phyloP scores from a whole-genome alignment of 1,140 invertebrate species.

The Macrotrachela quadricornifera region DNA sequence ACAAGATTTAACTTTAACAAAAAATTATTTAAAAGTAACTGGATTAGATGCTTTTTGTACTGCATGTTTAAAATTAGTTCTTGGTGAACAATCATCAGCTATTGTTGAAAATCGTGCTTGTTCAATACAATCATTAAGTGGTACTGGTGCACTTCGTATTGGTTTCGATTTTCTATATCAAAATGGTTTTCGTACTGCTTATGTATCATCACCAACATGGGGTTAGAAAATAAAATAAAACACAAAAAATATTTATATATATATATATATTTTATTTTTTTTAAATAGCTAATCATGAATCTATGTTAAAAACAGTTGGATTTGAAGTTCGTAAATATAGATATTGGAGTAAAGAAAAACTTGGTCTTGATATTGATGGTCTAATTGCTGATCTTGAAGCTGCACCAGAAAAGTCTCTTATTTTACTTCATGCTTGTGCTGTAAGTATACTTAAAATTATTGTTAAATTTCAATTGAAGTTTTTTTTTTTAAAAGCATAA shows the following conservation, averaged over 20 bases:
- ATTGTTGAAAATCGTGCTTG: slow-evolving; percentile 58
- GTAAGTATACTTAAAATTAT: too few relatives aligned
- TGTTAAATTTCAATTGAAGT: too few relatives aligned
- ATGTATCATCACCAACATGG: slow-evolving; percentile 84
- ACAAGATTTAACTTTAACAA: slow-evolving; percentile 57
- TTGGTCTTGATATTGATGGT: slow-evolving; percentile 58
- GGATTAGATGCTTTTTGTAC: slow-evolving; percentile 59
- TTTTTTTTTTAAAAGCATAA: background rate
- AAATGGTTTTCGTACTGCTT: slow-evolving; percentile 50
- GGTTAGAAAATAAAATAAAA: slow-evolving; percentile 34
- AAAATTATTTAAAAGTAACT: slow-evolving; percentile 84
- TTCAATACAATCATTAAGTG: slow-evolving; percentile 71
- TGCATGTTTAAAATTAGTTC: slow-evolving; percentile 54
- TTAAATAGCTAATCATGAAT: slow-evolving; percentile 52
- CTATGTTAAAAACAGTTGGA: slow-evolving; percentile 64
- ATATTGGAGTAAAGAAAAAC: slow-evolving; percentile 65
- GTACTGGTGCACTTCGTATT: slow-evolving; percentile 68
- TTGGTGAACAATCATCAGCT: slow-evolving; percentile 53
- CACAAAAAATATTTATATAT: slow-evolving; percentile 4
- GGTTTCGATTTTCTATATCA: slow-evolving; percentile 66
- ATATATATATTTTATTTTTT: slow-evolving; percentile 8
- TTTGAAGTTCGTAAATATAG: slow-evolving; percentile 64
- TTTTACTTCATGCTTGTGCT: slow-evolving; percentile 82
- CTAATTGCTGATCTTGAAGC: slow-evolving; percentile 20
- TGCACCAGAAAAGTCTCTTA: slow-evolving; percentile 63